Conservation (phyloP, 2,888 invertebrate genomes). For the Stenchaetothrips biformis region DNA sequence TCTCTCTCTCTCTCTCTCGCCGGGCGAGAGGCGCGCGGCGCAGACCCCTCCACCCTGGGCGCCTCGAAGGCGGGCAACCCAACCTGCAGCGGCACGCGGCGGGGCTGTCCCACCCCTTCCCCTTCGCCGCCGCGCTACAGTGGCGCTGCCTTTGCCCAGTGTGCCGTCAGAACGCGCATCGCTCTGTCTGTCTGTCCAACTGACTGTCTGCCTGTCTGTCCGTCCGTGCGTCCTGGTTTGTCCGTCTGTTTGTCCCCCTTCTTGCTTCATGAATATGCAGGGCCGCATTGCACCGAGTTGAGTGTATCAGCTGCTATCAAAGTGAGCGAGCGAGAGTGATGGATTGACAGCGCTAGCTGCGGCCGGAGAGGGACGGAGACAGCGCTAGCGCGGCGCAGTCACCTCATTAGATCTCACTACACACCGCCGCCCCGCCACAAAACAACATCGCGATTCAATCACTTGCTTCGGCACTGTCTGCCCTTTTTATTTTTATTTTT, state of each 20-base stretch:
- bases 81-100: background rate
- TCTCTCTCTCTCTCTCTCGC: background rate
- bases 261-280: slow-evolving; percentile 22
- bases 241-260: slow-evolving; percentile 16
- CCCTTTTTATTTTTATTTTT: background rate
- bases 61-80: background rate
- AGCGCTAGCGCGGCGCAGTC: background rate
- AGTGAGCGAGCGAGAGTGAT: slow-evolving; percentile 20
- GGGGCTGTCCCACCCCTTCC: too few species aligned
- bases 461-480: too few species aligned
- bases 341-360: background rate
- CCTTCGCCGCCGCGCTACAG: too few species aligned
- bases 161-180: too few species aligned
- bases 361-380: background rate
- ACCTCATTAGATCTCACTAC: slow-evolving; percentile 17
- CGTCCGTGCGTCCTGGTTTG: background rate
- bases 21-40: background rate
- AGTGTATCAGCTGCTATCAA: slow-evolving; percentile 24
- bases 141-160: too few species aligned
- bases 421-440: background rate
- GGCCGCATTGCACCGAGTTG: slow-evolving; percentile 17
- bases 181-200: background rate
- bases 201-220: background rate
- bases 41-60: background rate
- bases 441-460: too few species aligned